Evolutionary conservation across 2,888 invertebrate species (phyloP).

Genomic region (Campoletis raptor): DNA sequence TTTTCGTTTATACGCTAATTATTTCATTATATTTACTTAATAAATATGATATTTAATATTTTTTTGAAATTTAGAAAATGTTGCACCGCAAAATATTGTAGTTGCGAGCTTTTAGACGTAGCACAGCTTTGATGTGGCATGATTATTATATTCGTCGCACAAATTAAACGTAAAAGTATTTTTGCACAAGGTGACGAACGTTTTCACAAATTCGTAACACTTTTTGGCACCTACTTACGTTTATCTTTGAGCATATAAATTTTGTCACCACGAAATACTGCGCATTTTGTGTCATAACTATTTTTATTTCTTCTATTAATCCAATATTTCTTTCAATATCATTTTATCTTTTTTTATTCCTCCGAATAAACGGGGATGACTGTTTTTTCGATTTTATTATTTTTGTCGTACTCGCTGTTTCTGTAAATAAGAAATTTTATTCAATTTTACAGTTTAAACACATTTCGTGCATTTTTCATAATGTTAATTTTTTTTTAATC

Average conservation of each 20-base stretch:
- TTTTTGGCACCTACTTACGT: constrained; percentile 34
- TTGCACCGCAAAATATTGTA: constrained; percentile 28
- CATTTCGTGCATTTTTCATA: neutral
- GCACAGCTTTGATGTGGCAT: constrained; percentile 43
- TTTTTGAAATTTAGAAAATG: constrained; percentile 1
- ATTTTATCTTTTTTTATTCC: constrained; percentile 10
- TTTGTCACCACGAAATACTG: neutral
- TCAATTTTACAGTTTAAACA: neutral
- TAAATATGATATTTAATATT: constrained; percentile 27
- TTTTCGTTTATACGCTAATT: constrained; percentile 21
- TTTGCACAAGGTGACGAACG: constrained; percentile 49
- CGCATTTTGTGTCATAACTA: neutral
- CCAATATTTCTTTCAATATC: constrained; percentile 50
- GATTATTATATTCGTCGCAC: constrained; percentile 31
- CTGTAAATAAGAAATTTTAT: neutral
- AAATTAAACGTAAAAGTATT: constrained; percentile 14
- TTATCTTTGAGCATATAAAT: neutral
- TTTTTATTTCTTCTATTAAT: constrained; percentile 19
- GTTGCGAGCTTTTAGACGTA: constrained; percentile 16
- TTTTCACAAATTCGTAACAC: neutral
- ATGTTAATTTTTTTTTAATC: neutral
- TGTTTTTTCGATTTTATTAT: neutral
- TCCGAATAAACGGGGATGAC: neutral
- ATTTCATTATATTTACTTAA: constrained; percentile 29
- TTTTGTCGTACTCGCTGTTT: neutral